Percentiles rank a stretch among this genome's conserved stretches.
Conservation (phyloP, 1,140 invertebrate genomes). For the Arion vulgaris region DNA sequence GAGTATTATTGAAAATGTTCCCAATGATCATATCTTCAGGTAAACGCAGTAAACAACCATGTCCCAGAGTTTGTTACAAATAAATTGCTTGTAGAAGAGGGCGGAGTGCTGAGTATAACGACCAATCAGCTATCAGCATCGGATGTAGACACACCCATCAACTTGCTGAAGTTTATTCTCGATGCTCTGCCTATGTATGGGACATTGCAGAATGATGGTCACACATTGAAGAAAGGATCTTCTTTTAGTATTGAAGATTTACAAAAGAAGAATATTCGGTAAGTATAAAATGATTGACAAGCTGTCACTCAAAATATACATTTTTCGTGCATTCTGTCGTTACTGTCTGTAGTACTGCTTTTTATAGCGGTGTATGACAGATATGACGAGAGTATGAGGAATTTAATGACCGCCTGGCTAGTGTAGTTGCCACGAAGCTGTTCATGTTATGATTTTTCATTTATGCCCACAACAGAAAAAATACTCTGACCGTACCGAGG, state of each 20-base stretch:
- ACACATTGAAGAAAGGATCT: constrained; percentile 59
- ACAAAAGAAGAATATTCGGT: constrained; percentile 64
- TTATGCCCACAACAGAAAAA: too few species aligned
- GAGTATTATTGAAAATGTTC: too few species aligned
- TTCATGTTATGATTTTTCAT: too few species aligned
- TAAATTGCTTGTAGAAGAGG: constrained; percentile 70
- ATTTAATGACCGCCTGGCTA: too few species aligned
- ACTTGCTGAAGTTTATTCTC: constrained; percentile 68
- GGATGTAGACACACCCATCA: constrained; percentile 69
- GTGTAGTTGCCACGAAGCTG: too few species aligned
- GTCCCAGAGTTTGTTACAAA: constrained; percentile 67
- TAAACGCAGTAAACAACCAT: constrained; percentile 68
- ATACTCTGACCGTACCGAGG: too few species aligned
- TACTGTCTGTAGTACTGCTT: too few species aligned
- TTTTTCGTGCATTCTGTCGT: too few species aligned
- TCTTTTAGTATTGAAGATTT: constrained; percentile 69
- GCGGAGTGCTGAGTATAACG: constrained; percentile 66
- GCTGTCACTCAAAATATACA: too few species aligned
- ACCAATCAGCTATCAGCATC: constrained; percentile 66
- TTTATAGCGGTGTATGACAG: too few species aligned
- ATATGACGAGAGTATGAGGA: too few species aligned
- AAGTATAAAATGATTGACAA: constrained; percentile 9
- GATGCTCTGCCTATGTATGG: constrained; percentile 69
- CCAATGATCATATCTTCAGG: too few species aligned
- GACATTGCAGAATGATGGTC: constrained; percentile 65